Base-by-base conservation (phyloP, 92 coral and sea anemone genomes). In the Umimayanthus kanabou region DNA sequence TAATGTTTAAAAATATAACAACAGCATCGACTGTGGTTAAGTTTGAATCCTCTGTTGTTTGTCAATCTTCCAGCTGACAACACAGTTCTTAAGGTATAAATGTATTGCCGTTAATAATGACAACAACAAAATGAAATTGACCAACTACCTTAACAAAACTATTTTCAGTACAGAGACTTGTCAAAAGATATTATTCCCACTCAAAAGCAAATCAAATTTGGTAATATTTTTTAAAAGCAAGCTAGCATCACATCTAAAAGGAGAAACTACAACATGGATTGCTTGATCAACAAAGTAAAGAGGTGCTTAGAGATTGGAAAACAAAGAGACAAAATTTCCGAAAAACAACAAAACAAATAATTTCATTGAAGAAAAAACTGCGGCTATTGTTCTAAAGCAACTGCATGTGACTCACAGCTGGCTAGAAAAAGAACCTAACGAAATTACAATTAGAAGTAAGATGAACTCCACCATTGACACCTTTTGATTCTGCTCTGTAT, bases 401-500 rank as follows among this genome's bases (percentile, higher is more conserved):
- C 76, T 22, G 74, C 61, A 42, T 65, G 57, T 64, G 57, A 11
- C 50, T 20, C 16, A 18, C 45, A 75, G 79, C 42, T 83, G 18
- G 47, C 28, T 25, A 39, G 43, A 83, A 50, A 33, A 10, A 49
- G 65, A 47, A 71, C 77, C 39, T 82, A 69, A 71, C 22, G 64
- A 82, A 82, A 82, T 67, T 69, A 42, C 77, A 82, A 69, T 82
- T 83, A 45, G 2, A 70, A 83, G 77, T 50, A 83, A 69, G 67
- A 70, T 83, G 79, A 83, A 75, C 73, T 83, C 69, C 78, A 83
- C 6, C 33, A 80, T 53, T 80, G 15, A 80, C 84, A 80, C 65
- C 87, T 69, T 69, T 29, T 69, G 74, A 70, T 65, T 66, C 40
- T 64, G 74, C 18, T n/a, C 26, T 69, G 37, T 28, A n/a, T 43